Evolutionary conservation across 2,888 invertebrate genomes (phyloP).

Genomic region (Diaperis boleti): DNA sequence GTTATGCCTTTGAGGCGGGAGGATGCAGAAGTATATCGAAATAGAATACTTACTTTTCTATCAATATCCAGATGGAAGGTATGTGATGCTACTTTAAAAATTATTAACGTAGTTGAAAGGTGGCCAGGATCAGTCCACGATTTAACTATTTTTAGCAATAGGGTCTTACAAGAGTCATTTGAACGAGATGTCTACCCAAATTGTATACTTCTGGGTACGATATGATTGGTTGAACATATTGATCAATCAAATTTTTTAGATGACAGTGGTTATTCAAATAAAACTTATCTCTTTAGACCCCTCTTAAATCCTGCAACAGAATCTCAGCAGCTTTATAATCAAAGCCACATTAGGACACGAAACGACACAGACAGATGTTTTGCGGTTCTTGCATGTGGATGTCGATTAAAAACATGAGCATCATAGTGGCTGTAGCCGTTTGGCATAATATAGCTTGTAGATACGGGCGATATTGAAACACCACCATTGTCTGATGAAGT

Average conservation of each 20-base stretch:
- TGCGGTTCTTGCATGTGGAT: conserved; percentile 41
- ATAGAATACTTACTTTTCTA: conserved; percentile 48
- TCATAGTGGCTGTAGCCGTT: conserved; percentile 48
- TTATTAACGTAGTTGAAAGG: conserved; percentile 47
- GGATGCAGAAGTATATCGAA: conserved; percentile 47
- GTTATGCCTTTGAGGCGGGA: too few relatives aligned
- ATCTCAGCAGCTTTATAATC: conserved; percentile 52
- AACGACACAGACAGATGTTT: conserved; percentile 48
- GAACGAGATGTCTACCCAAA: not conserved
- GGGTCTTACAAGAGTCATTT: conserved; percentile 21
- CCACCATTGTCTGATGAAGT: too few relatives aligned
- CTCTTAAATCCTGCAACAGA: too few relatives aligned
- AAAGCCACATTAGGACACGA: not conserved
- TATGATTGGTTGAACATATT: too few relatives aligned
- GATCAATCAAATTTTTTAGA: too few relatives aligned
- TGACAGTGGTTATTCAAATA: too few relatives aligned
- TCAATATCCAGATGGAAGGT: conserved; percentile 49
- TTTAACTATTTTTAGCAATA: conserved; percentile 48
- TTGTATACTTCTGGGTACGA: conserved; percentile 1
- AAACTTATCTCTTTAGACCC: too few relatives aligned
- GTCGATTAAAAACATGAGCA: conserved; percentile 32
- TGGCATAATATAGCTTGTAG: conserved; percentile 46
- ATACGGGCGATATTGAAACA: conserved; percentile 3
- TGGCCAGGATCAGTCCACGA: conserved; percentile 49
- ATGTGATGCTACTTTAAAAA: conserved; percentile 43